A percentile compares a stretch with the other conserved stretches of the same genome.
These are phyloP conservation scores for Tachystola acroxantha DNA, from an alignment of 2,888 invertebrate genomes.

Conservation along the genomic window DNA sequence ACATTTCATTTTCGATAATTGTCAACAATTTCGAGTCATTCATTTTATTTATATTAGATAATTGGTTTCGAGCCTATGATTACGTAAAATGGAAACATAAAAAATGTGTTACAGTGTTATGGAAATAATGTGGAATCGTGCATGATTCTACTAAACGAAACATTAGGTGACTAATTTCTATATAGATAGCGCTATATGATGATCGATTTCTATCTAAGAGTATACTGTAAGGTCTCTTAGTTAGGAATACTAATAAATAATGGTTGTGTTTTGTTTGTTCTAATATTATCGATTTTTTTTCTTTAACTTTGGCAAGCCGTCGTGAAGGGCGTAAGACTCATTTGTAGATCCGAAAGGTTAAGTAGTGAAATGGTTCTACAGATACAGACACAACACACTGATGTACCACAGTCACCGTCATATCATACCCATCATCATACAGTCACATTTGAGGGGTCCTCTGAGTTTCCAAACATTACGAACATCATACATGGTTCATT, in stretches of 20 bases:
- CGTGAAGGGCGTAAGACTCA: constrained; percentile 8
- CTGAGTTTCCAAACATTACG: constrained; percentile 19
- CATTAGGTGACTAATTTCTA: constrained; percentile 17
- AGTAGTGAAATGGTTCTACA: constrained; percentile 24
- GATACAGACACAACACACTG: constrained; percentile 65
- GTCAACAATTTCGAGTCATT: too few species aligned
- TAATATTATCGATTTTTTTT: constrained; percentile 16
- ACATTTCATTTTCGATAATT: too few species aligned
- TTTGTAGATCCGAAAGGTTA: constrained; percentile 8
- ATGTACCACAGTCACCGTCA: constrained; percentile 49
- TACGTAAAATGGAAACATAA: constrained; percentile 24
- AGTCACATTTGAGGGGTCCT: constrained; percentile 11
- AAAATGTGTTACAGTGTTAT: constrained; percentile 25
- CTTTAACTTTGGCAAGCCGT: constrained; percentile 10
- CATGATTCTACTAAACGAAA: constrained; percentile 34
- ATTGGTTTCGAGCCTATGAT: constrained; percentile 18
- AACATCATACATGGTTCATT: constrained; percentile 34
- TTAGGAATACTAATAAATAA: constrained; percentile 14
- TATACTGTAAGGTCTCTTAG: constrained; percentile 7
- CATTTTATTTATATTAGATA: background rate
- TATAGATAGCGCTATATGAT: background rate
- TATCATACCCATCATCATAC: constrained; percentile 38
- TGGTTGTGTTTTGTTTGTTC: constrained; percentile 29
- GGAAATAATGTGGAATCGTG: constrained; percentile 39
- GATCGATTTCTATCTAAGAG: constrained; percentile 9